Percentiles rank a stretch among this genome's conserved stretches.
Conservation (phyloP, 2,888 invertebrate species). For the Phragmatobia fuliginosa region DNA sequence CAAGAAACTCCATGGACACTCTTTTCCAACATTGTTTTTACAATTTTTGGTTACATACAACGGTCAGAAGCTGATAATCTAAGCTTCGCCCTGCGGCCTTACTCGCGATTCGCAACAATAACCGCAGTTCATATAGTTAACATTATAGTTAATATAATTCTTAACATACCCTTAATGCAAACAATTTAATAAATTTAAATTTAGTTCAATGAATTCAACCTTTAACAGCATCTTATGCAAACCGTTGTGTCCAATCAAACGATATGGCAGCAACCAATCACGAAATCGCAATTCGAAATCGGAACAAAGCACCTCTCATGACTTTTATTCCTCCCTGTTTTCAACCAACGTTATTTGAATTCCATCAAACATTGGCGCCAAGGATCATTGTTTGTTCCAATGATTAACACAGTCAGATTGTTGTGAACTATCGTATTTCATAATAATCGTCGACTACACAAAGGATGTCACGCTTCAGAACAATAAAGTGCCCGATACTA, state of each 20-base stretch:
- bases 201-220: not conserved
- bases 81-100: too few relatives aligned
- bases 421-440: conserved; percentile 37
- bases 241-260: not conserved
- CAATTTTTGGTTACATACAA: too few relatives aligned
- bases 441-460: conserved; percentile 28
- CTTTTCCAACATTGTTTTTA: too few relatives aligned
- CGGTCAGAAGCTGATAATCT: too few relatives aligned
- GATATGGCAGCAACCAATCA: not conserved
- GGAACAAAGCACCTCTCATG: not conserved
- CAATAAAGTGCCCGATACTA: conserved; percentile 16
- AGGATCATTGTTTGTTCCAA: not conserved
- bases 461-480: conserved; percentile 12
- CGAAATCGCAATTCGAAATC: not conserved
- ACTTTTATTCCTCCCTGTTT: not conserved
- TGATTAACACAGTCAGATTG: conserved; percentile 23
- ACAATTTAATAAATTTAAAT: not conserved
- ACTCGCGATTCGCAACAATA: too few relatives aligned
- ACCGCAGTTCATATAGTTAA: too few relatives aligned
- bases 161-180: too few relatives aligned
- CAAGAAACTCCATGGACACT: too few relatives aligned
- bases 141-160: too few relatives aligned
- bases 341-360: not conserved
- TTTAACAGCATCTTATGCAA: not conserved
- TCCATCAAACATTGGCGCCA: not conserved